A percentile compares a stretch with the other conserved stretches of the same genome.
Evolutionary conservation across 2,888 invertebrate genomes (phyloP).

Genomic region (Camptogramma bilineatum): DNA sequence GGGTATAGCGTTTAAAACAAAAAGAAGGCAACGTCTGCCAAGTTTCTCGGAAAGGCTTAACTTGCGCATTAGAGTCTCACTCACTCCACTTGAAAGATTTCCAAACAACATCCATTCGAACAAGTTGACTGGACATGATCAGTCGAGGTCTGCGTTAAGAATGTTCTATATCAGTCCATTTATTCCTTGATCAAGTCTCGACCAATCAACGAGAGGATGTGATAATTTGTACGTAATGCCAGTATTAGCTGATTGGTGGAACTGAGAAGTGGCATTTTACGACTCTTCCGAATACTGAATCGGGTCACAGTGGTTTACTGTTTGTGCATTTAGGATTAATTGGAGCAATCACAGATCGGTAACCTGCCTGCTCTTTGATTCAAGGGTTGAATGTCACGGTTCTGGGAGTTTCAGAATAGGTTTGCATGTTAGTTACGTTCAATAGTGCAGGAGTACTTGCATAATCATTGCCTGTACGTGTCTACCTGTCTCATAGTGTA

Average conservation of each 20-base stretch:
- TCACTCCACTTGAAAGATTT: conserved; percentile 50
- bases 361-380: not conserved
- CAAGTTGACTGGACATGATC: conserved; percentile 24
- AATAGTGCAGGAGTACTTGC: conserved; percentile 3
- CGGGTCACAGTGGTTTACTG: not conserved
- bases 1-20: conserved; percentile 52
- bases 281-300: conserved; percentile 1
- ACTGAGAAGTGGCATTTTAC: conserved; percentile 9
- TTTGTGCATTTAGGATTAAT: conserved; percentile 11
- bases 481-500: not conserved
- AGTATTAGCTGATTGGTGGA: conserved; percentile 10
- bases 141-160: conserved; percentile 11
- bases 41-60: conserved; percentile 64
- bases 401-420: conserved; percentile 3
- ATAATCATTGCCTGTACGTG: not conserved
- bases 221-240: conserved; percentile 13
- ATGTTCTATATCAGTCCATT: conserved; percentile 17
- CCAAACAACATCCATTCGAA: conserved; percentile 24
- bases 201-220: conserved; percentile 17
- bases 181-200: conserved; percentile 7
- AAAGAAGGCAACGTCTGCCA: conserved; percentile 50
- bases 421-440: conserved; percentile 5
- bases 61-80: conserved; percentile 52
- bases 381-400: conserved; percentile 5
- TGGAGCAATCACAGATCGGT: conserved; percentile 9